Conservation (phyloP, 1,140 invertebrate genomes). For the Hyposmocoma kahamanoa region DNA sequence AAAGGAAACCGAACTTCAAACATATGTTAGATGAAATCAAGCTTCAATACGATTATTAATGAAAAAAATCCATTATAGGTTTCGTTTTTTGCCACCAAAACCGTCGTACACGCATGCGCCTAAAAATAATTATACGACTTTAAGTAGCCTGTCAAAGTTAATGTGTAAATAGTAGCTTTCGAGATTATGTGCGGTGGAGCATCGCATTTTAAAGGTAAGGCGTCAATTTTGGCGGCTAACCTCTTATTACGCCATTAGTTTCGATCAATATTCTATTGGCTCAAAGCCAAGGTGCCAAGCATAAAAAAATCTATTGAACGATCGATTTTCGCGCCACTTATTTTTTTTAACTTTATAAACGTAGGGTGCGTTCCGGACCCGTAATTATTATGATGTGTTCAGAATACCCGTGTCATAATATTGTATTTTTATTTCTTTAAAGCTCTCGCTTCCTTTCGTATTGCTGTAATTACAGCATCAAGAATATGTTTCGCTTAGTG, state of each 20-base stretch:
- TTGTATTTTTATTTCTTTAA: constrained; percentile 10
- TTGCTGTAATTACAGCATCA: neutral
- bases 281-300: too few species aligned
- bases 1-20: neutral
- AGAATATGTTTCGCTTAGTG: neutral
- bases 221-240: constrained; percentile 62
- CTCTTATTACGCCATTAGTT: constrained; percentile 63
- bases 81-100: constrained; percentile 40
- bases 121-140: constrained; percentile 61
- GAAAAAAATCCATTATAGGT: constrained; percentile 50
- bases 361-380: constrained; percentile 27
- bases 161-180: constrained; percentile 68
- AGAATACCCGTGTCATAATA: constrained; percentile 46
- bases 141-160: constrained; percentile 65
- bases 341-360: constrained; percentile 29
- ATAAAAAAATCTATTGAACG: too few species aligned
- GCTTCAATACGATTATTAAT: constrained; percentile 33
- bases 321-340: constrained; percentile 20
- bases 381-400: constrained; percentile 44
- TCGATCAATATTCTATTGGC: constrained; percentile 63
- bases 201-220: constrained; percentile 39
- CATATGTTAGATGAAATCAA: constrained; percentile 27
- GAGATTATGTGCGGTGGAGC: constrained; percentile 37
- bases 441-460: neutral
- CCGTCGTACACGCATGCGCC: constrained; percentile 28